Conservation (phyloP, 2,888 invertebrate genomes). For the Gnatocerus cornutus region DNA sequence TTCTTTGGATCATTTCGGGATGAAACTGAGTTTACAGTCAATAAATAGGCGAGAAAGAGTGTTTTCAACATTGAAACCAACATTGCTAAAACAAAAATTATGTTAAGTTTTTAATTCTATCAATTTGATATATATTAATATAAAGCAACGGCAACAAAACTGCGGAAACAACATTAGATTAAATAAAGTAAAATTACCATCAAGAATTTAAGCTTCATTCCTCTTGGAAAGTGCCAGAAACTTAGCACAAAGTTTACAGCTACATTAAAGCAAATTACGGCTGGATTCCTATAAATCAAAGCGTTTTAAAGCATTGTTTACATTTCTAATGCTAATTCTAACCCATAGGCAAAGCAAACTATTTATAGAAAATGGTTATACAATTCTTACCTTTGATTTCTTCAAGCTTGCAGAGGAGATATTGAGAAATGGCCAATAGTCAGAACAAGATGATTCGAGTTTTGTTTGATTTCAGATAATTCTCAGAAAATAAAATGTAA, state of each 20-base stretch:
- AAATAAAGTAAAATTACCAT: slow-evolving; percentile 51
- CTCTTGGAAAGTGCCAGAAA: slow-evolving; percentile 52
- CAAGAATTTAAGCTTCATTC: slow-evolving; percentile 59
- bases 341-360: slow-evolving; percentile 27
- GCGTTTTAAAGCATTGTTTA: slow-evolving; percentile 38
- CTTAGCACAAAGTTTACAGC: slow-evolving; percentile 45
- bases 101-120: background rate
- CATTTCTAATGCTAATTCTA: slow-evolving; percentile 31
- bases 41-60: slow-evolving; percentile 57
- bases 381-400: slow-evolving; percentile 11
- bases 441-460: too few relatives aligned
- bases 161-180: background rate
- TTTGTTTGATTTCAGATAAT: slow-evolving; percentile 23
- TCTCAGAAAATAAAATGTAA: slow-evolving; percentile 30
- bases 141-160: background rate
- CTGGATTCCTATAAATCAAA: slow-evolving; percentile 41
- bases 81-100: slow-evolving; percentile 59
- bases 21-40: slow-evolving; percentile 55
- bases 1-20: slow-evolving; percentile 68
- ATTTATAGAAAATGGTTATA: slow-evolving; percentile 13
- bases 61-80: slow-evolving; percentile 61
- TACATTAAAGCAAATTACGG: slow-evolving; percentile 41
- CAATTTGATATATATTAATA: slow-evolving; percentile 9
- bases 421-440: too few relatives aligned
- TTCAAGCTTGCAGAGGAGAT: background rate